phyloP scores from a whole-genome alignment of 2,888 invertebrate genomes.

The Tolmerus cingulatus region DNA sequence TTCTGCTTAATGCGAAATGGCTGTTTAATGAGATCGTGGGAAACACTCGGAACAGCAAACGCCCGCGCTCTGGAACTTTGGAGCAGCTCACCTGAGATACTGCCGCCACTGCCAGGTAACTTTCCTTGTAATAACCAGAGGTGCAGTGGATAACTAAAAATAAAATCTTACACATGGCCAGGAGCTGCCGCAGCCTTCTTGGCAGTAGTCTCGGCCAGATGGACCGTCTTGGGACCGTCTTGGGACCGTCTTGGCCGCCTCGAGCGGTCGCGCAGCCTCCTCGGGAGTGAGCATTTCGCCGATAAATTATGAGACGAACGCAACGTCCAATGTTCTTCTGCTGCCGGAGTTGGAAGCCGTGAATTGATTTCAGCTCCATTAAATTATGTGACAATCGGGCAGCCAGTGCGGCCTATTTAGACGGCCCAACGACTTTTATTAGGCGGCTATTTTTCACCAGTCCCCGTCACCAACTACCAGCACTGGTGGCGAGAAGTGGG shows the following conservation, averaged over 20 bases:
- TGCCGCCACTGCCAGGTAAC: not conserved
- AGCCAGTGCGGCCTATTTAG: constrained; percentile 2
- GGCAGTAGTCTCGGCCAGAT: not conserved
- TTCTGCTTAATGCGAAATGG: not conserved
- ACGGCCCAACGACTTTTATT: constrained; percentile 13
- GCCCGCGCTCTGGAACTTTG: not conserved
- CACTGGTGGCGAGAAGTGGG: not conserved
- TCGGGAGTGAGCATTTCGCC: not conserved
- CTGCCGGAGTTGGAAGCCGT: not conserved
- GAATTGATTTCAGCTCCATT: constrained; percentile 14
- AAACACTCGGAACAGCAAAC: not conserved
- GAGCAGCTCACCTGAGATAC: not conserved
- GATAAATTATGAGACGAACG: constrained; percentile 5
- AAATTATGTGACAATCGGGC: constrained; percentile 14
- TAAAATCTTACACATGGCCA: not conserved
- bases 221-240: not conserved
- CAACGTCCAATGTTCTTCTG: not conserved
- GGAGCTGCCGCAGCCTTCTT: not conserved
- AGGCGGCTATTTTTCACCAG: not conserved
- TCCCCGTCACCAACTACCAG: not conserved
- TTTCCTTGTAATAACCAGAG: not conserved
- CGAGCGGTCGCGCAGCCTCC: not conserved
- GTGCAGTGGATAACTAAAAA: not conserved
- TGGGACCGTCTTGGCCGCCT: not conserved
- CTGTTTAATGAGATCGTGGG: constrained; percentile 27